Evolutionary conservation across 2,113 vertebrate genomes (phyloP).

Genomic region (Podarcis cretensis): DNA sequence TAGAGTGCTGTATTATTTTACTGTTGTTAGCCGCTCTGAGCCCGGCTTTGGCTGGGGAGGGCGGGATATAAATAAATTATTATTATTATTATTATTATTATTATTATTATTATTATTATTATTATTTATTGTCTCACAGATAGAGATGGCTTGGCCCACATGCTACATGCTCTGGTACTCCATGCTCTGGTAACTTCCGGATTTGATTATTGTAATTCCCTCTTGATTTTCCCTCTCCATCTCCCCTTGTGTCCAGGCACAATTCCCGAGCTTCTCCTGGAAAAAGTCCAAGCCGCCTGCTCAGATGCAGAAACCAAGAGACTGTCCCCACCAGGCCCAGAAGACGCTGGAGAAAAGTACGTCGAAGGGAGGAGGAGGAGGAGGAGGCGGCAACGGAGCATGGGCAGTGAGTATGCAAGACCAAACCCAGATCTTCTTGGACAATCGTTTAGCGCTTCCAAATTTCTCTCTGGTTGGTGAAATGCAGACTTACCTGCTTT

Average conservation of each 20-base stretch:
- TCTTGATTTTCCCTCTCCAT: not conserved
- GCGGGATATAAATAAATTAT: too few relatives aligned
- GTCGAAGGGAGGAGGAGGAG: not conserved
- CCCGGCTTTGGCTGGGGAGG: too few relatives aligned
- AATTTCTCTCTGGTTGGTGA: not conserved
- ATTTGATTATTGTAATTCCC: not conserved
- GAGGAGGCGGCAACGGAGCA: not conserved
- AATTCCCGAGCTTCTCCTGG: not conserved
- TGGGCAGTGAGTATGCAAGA: slow-evolving; percentile 26
- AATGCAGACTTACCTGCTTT: not conserved
- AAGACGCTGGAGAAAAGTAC: not conserved
- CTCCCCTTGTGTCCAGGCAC: not conserved
- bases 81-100: too few relatives aligned
- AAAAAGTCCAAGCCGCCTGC: not conserved
- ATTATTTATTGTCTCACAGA: too few relatives aligned
- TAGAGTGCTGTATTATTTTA: too few relatives aligned
- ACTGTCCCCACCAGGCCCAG: not conserved
- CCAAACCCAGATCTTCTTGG: not conserved
- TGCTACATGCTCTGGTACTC: too few relatives aligned
- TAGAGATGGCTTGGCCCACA: too few relatives aligned
- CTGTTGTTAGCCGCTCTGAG: too few relatives aligned
- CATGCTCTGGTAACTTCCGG: too few relatives aligned
- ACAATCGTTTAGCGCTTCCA: not conserved
- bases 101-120: too few relatives aligned
- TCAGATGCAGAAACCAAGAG: not conserved